A percentile compares a stretch with the other conserved stretches of the same genome.
These are phyloP conservation scores for Astropecten irregularis DNA, from an alignment of 53 echinoderm and acorn worm species.

Conservation along the genomic window DNA sequence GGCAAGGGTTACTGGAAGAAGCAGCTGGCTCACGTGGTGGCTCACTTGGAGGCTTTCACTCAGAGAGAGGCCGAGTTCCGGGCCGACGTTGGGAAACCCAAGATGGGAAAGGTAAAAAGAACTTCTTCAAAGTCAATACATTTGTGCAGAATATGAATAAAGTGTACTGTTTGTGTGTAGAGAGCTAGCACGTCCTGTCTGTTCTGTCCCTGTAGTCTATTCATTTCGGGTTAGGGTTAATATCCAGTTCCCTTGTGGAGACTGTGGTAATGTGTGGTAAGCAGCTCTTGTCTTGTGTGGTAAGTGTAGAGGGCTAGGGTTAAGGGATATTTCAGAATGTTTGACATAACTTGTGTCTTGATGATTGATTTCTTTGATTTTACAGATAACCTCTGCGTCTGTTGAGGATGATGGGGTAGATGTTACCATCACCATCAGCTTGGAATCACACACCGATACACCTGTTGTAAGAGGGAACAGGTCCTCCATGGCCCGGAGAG, in stretches of 20 bases:
- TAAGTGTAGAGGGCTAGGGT: too few relatives aligned
- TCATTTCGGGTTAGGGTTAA: background rate
- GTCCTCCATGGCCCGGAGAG: conserved; percentile 80
- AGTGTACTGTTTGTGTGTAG: too few relatives aligned
- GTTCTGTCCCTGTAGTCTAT: background rate
- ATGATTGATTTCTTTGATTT: too few relatives aligned
- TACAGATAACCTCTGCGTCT: conserved; percentile 88
- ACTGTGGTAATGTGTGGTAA: too few relatives aligned
- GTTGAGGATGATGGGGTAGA: conserved; percentile 96
- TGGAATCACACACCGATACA: conserved; percentile 81
- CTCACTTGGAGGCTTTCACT: conserved; percentile 89
- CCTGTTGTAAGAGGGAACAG: conserved; percentile 79
- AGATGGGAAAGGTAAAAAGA: conserved; percentile 98
- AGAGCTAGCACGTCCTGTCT: too few relatives aligned
- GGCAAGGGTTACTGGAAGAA: conserved; percentile 99
- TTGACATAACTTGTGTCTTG: too few relatives aligned
- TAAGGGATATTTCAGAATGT: too few relatives aligned
- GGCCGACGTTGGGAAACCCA: conserved; percentile 88
- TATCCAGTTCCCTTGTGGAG: too few relatives aligned
- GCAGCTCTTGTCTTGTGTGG: too few relatives aligned
- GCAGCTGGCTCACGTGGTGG: conserved; percentile 80
- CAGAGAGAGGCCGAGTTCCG: conserved; percentile 94
- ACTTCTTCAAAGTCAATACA: background rate
- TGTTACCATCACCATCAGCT: conserved; percentile 89
- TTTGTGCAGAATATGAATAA: background rate